Evolutionary conservation across 2,888 invertebrate genomes (phyloP).

Genomic region (Lithophane socia): DNA sequence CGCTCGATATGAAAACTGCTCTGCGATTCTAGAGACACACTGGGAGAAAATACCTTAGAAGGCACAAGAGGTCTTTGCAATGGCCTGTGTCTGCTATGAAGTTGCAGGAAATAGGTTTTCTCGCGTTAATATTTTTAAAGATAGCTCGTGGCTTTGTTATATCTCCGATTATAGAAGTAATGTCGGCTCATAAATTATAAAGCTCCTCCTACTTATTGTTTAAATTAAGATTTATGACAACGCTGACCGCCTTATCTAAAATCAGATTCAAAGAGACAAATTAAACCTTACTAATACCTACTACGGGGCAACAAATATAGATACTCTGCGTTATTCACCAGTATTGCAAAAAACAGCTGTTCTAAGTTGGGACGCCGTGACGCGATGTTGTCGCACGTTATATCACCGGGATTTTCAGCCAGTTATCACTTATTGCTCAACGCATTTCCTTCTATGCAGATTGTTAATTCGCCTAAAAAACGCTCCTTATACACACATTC

Average conservation of each 20-base stretch:
- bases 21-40: slow-evolving; percentile 68
- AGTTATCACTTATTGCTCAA: neutral
- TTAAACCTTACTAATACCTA: neutral
- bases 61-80: neutral
- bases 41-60: slow-evolving; percentile 43
- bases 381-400: neutral
- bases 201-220: slow-evolving; percentile 12
- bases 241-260: slow-evolving; percentile 18
- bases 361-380: neutral
- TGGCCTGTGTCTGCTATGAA: neutral
- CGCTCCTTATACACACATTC: neutral
- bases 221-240: slow-evolving; percentile 10
- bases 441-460: neutral
- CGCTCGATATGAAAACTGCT: slow-evolving; percentile 82
- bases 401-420: neutral
- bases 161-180: neutral
- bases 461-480: neutral
- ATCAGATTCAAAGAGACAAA: neutral
- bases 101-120: neutral
- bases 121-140: neutral
- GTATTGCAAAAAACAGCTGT: neutral
- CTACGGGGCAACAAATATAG: too few species aligned
- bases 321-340: neutral
- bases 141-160: too few species aligned
- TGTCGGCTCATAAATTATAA: neutral